Evolutionary conservation across 2,888 invertebrate species (phyloP), one percentile per base, ranked within the genome.

Genomic region (Pyrrhia umbra): DNA sequence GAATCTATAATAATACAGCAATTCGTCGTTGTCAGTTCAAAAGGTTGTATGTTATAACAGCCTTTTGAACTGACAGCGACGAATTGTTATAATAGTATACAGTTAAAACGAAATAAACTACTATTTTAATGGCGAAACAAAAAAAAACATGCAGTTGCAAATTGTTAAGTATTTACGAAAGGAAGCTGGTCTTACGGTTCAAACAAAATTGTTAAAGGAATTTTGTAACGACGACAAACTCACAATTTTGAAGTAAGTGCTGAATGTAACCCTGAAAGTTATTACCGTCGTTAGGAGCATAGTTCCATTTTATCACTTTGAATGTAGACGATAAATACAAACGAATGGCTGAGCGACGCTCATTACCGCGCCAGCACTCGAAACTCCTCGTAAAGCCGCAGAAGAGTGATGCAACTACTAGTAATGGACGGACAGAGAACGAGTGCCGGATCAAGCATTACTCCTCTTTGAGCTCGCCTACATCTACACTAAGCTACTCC

Each of bases 391-490:
- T 75, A 79, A 81, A 81, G 75, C 83, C 79, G 71, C 79, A 70
- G 75, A 79, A 81, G 75, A 79, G 78, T 82, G 75, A 73, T 82
- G 75, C 74, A 61, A 59, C 73, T 68, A 72, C 68, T 60, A 77
- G 69, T 71, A 77, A 78, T 79, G 81, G 71, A 70, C 54, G 43
- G 74, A 69, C 78, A 73, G 65, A 66, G 74, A 82, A 81, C 66
- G 79, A 82, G 77, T 77, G 71, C 75, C 65, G 81, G 84, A 88
- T 87, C 81, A 84, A 81, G 79, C 63, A 75, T 79, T 80, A 79
- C 77, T 74, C 75, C 77, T 76, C 76, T 83, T 77, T 82, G 68
- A 84, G 80, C 79, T 72, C 65, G 50, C 72, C 75, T 52, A 77
- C 61, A 77, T 79, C 77, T 80, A 64, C 68, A 80, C 43, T 70